Percentiles rank a stretch among this genome's conserved stretches.
Evolutionary conservation across 2,797 vertebrate genomes (phyloP).

Genomic region (Synanceia verrucosa): DNA sequence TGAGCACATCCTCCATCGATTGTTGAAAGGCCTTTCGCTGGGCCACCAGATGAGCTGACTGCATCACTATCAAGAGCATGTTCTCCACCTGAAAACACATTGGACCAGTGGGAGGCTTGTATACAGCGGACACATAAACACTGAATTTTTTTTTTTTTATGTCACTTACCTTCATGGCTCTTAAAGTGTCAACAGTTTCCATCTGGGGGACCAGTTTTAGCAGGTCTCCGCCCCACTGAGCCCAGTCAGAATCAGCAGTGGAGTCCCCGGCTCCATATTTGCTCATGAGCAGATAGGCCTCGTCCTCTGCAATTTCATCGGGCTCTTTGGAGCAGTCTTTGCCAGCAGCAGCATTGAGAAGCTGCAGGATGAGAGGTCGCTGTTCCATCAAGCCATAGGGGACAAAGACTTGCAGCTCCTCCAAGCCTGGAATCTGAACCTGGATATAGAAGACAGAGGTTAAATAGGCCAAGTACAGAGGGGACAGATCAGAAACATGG

Average conservation of each 20-base stretch:
- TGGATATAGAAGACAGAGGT: slow-evolving; percentile 55
- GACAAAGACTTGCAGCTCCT: slow-evolving; percentile 93
- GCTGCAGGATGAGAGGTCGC: slow-evolving; percentile 90
- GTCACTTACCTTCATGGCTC: slow-evolving; percentile 89
- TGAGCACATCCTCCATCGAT: slow-evolving; percentile 89
- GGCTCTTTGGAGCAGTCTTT: slow-evolving; percentile 96
- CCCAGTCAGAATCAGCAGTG: slow-evolving; percentile 81
- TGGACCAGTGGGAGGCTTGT: background rate
- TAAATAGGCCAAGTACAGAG: background rate
- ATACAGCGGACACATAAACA: background rate
- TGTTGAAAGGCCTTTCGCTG: slow-evolving; percentile 96
- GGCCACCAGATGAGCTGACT: slow-evolving; percentile 90
- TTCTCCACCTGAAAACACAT: slow-evolving; percentile 86
- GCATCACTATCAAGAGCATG: slow-evolving; percentile 93
- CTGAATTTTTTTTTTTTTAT: too few relatives aligned
- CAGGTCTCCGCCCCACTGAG: slow-evolving; percentile 85
- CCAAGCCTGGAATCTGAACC: slow-evolving; percentile 93
- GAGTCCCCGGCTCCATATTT: slow-evolving; percentile 84
- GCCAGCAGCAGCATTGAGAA: slow-evolving; percentile 95
- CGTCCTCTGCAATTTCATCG: slow-evolving; percentile 87
- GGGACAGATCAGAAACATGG: background rate
- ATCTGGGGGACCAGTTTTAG: slow-evolving; percentile 93
- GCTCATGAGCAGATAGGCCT: slow-evolving; percentile 93
- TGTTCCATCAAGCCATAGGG: slow-evolving; percentile 84
- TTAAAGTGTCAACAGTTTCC: slow-evolving; percentile 93